phyloP scores from a whole-genome alignment of 2,113 vertebrate genomes.

The Callaeas wilsoni region DNA sequence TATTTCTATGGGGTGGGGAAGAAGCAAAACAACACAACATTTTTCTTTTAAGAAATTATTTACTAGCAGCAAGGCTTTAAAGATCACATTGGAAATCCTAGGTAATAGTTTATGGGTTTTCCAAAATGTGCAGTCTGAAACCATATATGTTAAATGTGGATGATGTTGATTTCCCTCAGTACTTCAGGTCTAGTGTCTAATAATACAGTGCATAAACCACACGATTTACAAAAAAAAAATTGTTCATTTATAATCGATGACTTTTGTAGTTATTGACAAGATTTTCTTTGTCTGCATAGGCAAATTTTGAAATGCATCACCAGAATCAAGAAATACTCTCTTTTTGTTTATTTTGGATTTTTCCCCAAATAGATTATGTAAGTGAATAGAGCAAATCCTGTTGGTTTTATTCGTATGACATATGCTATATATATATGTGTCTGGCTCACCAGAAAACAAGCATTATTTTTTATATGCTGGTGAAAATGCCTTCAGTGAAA shows the following conservation, averaged over 20 bases:
- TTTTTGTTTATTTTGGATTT: neutral
- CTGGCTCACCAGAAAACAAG: neutral
- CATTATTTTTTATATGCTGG: neutral
- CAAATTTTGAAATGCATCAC: neutral
- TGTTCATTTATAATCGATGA: neutral
- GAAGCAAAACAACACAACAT: rapidly evolving
- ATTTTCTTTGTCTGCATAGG: neutral
- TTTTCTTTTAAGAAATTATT: neutral
- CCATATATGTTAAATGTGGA: neutral
- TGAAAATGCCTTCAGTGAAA: neutral
- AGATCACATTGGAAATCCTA: neutral
- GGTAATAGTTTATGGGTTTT: neutral
- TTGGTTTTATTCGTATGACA: neutral
- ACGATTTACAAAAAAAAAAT: neutral
- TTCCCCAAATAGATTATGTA: neutral
- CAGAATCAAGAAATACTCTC: neutral
- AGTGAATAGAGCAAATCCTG: neutral
- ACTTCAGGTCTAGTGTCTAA: neutral
- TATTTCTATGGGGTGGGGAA: neutral
- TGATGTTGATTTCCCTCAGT: neutral
- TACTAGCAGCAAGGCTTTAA: neutral
- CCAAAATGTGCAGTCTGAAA: neutral
- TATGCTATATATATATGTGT: neutral
- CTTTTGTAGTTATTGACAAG: neutral
- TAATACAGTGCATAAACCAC: neutral